phyloP scores from a whole-genome alignment of 2,888 invertebrate genomes.

The Eledone cirrhosa region DNA sequence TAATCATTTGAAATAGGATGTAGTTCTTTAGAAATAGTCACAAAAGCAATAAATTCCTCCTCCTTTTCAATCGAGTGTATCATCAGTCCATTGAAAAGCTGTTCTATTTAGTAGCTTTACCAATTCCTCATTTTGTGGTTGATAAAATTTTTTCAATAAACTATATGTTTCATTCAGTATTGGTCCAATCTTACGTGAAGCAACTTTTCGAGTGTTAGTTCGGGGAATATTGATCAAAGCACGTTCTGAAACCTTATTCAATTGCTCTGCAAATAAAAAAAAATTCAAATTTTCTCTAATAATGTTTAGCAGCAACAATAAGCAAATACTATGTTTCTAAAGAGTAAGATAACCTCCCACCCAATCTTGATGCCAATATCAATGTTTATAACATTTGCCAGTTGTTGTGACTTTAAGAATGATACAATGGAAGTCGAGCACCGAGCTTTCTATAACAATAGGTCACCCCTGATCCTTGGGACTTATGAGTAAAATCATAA shows the following conservation, averaged over 20 bases:
- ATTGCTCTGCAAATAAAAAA: background rate
- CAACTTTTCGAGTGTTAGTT: background rate
- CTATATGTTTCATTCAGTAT: background rate
- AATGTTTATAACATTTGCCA: too few species aligned
- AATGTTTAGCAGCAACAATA: background rate
- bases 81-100: slow-evolving; percentile 3
- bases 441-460: too few species aligned
- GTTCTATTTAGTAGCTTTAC: background rate
- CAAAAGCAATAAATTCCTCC: too few species aligned
- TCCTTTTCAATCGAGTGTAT: background rate
- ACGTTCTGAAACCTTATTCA: background rate
- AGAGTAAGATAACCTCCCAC: background rate
- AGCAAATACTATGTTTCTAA: background rate
- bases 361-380: too few species aligned
- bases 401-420: too few species aligned
- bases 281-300: background rate
- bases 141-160: background rate
- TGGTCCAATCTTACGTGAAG: background rate
- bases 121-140: slow-evolving; percentile 3
- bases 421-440: too few species aligned
- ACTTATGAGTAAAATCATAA: too few species aligned
- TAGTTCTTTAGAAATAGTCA: too few species aligned
- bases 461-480: too few species aligned
- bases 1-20: too few species aligned
- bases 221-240: background rate